Percentiles rank a stretch among this genome's conserved stretches.
These are phyloP conservation scores for Noctilio leporinus DNA, from an alignment of 2,113 vertebrate genomes.

Conservation along the genomic window DNA sequence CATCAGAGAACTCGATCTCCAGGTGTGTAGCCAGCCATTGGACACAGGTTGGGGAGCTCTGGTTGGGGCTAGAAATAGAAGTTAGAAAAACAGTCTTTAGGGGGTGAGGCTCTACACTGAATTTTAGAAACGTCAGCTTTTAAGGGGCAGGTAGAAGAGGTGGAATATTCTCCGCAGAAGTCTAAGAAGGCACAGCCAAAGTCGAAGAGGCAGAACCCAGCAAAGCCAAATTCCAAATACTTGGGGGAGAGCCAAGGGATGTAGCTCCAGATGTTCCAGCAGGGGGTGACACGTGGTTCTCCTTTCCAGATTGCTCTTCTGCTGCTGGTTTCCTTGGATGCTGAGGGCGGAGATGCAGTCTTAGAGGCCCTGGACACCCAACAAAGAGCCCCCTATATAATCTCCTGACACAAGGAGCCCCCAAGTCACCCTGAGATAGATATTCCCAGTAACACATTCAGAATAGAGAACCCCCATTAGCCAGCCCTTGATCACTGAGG, in stretches of 20 bases:
- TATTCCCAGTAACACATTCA: conserved; percentile 64
- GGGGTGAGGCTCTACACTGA: not conserved
- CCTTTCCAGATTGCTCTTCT: conserved; percentile 89
- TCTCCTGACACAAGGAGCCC: conserved; percentile 58
- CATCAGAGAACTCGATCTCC: conserved; percentile 93
- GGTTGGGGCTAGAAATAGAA: not conserved
- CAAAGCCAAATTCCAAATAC: not conserved
- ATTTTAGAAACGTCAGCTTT: not conserved
- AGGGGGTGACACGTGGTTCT: not conserved
- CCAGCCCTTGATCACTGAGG: conserved; percentile 57
- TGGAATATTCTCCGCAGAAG: not conserved
- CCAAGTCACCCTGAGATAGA: conserved; percentile 63
- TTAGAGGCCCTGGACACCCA: conserved; percentile 72
- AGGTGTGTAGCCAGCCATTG: conserved; percentile 76
- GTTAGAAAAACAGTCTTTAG: not conserved
- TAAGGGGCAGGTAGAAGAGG: not conserved
- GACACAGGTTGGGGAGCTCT: not conserved
- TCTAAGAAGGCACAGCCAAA: not conserved
- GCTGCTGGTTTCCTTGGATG: conserved; percentile 98
- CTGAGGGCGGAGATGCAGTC: conserved; percentile 94
- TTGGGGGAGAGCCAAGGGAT: not conserved
- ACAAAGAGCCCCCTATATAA: conserved; percentile 28
- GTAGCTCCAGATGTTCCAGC: not conserved
- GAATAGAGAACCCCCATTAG: conserved; percentile 69
- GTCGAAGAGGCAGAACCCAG: not conserved